Evolutionary conservation across 1,140 invertebrate species (phyloP).

Genomic region (Marisa cornuarietis): DNA sequence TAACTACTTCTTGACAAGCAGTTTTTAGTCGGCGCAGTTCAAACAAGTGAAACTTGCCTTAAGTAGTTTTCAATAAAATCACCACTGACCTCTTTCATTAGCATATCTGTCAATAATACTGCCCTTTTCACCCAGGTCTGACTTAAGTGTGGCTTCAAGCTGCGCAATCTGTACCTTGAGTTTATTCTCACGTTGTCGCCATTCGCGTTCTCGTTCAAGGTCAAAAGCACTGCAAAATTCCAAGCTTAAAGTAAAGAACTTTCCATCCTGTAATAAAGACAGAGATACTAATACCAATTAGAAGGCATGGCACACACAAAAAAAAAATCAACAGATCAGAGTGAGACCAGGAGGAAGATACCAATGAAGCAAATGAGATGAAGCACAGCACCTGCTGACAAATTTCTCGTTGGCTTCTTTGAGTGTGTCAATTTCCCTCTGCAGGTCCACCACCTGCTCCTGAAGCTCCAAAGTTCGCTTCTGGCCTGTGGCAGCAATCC

Average conservation of each 20-base stretch:
- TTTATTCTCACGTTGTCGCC: conserved; percentile 64
- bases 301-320: not conserved
- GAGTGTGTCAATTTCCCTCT: conserved; percentile 66
- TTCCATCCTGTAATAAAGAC: not conserved
- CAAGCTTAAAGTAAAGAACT: conserved; percentile 14
- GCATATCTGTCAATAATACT: conserved; percentile 63
- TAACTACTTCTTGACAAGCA: too few relatives aligned
- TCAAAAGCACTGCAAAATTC: conserved; percentile 64
- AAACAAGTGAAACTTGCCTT: too few relatives aligned
- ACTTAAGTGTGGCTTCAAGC: conserved; percentile 67
- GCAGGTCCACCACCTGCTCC: conserved; percentile 60
- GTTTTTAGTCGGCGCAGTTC: too few relatives aligned
- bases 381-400: conserved; percentile 58
- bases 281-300: not conserved
- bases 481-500: conserved; percentile 49
- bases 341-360: not conserved
- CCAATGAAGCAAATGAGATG: not conserved
- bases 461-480: conserved; percentile 60
- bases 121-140: conserved; percentile 67
- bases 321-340: not conserved
- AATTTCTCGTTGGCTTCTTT: conserved; percentile 69
- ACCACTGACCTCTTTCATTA: conserved; percentile 58
- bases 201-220: conserved; percentile 66
- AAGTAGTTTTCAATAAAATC: too few relatives aligned
- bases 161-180: conserved; percentile 68